phyloP scores from a whole-genome alignment of 2,113 vertebrate genomes.

The Lontra canadensis region DNA sequence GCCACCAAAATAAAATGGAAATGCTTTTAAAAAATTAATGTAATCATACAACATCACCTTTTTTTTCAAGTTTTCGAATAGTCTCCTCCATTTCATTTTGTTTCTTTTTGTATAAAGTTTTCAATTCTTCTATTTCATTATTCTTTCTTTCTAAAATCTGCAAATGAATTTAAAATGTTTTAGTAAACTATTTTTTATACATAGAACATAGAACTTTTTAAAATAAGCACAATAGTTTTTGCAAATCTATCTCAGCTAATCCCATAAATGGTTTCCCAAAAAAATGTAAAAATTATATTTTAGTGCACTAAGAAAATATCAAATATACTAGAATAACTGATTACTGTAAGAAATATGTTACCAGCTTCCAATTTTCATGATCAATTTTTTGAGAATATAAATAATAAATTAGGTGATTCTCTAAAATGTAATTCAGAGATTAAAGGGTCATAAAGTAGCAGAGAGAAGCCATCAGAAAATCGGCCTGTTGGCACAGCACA shows the following conservation, averaged over 20 bases:
- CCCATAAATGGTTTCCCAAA: background rate
- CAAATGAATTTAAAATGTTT: slow-evolving; percentile 62
- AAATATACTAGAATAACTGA: slow-evolving; percentile 37
- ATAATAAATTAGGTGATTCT: slow-evolving; percentile 31
- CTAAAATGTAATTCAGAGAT: slow-evolving; percentile 29
- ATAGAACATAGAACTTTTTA: background rate
- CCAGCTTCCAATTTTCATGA: slow-evolving; percentile 20
- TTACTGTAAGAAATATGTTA: slow-evolving; percentile 20
- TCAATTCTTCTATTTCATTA: slow-evolving; percentile 92
- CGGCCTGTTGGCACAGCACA: background rate
- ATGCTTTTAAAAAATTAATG: background rate
- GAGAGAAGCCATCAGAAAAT: background rate
- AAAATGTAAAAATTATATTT: background rate
- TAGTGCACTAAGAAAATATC: slow-evolving; percentile 26
- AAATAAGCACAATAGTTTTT: slow-evolving; percentile 16
- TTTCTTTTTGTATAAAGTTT: slow-evolving; percentile 88
- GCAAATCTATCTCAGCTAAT: slow-evolving; percentile 3
- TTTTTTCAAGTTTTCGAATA: slow-evolving; percentile 92
- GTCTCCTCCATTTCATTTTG: slow-evolving; percentile 92
- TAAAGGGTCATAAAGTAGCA: background rate
- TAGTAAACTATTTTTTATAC: background rate
- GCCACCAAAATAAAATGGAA: background rate
- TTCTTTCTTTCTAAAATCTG: slow-evolving; percentile 98
- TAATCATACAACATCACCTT: slow-evolving; percentile 92
- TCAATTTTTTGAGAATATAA: background rate